These are phyloP conservation scores for Trematomus loennbergii DNA, from an alignment of 2,113 vertebrate species.

Conservation along the genomic window DNA sequence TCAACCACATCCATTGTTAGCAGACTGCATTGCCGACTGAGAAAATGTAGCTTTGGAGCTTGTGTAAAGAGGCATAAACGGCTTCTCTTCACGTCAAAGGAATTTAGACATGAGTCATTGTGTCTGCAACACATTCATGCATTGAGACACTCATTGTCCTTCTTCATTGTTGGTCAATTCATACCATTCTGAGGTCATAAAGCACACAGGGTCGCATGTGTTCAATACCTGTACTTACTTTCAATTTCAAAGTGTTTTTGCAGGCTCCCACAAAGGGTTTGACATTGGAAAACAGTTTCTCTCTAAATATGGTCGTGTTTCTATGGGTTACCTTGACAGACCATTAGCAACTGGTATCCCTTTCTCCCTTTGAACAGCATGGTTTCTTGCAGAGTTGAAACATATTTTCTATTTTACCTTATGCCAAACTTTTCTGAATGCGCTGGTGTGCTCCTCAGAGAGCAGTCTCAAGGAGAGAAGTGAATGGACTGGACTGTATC, in stretches of 20 bases:
- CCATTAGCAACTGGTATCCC: not conserved
- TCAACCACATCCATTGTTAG: not conserved
- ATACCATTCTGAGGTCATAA: no score
- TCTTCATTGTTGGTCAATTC: slow-evolving; percentile 4
- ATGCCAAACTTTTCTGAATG: slow-evolving; percentile 57
- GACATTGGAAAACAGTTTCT: not conserved
- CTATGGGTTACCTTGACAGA: not conserved
- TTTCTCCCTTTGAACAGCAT: slow-evolving; percentile 5
- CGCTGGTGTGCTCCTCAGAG: slow-evolving; percentile 41
- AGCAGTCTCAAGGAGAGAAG: slow-evolving; percentile 16
- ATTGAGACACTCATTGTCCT: not conserved
- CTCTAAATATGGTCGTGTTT: not conserved
- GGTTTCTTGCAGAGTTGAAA: slow-evolving; percentile 26
- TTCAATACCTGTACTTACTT: not conserved
- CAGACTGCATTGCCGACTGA: not conserved
- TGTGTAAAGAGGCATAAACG: not conserved
- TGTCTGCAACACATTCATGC: not conserved
- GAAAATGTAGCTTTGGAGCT: not conserved
- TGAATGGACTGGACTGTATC: slow-evolving; percentile 55
- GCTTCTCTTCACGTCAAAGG: not conserved
- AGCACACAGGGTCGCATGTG: not conserved
- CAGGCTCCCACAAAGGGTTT: not conserved
- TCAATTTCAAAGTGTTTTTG: not conserved
- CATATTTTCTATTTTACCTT: slow-evolving; percentile 14
- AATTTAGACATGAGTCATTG: not conserved